Base-by-base conservation (phyloP, 2,888 invertebrate genomes). In the Spilosoma lubricipeda region DNA sequence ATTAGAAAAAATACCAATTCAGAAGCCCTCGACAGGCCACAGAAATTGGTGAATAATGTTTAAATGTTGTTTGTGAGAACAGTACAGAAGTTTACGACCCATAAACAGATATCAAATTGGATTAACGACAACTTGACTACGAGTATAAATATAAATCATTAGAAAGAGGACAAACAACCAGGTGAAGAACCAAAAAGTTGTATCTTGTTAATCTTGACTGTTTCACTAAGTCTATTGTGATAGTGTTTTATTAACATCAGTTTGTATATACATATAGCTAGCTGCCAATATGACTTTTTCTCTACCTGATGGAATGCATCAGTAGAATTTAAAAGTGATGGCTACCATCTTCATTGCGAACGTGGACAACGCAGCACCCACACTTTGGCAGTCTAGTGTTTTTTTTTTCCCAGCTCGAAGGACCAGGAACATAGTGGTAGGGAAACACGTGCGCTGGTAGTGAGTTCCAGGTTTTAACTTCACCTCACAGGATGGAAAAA, bases 141-240 rank as follows among this genome's bases (percentile, higher is more conserved):
- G n/a, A n/a, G n/a, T n/a, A 68, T 72, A 68, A 72, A 72, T 48
- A 42, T 72, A 72, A 72, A 67, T 63, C 68, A 45, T 72, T 48
- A 30, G 56, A 56, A 42, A 42, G 56, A 56, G 56, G 42, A 72
- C 30, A 67, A 67, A 72, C 72, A 72, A 67, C 30, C 42, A 30
- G 56, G 45, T 45, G 33, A 67, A 72, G 30, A 72, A 33, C 27
- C 18, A n/a, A 69, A 27, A 20, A 45, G 27, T 67, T 27, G 59
- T 59, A 59, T 27, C 13, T 59, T 59, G 27, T 59, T 59, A 27
- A 59, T 27, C 59, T 2, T 56, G 59, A n/a, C 56, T 56, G n/a
- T 56, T 56, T n/a, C n/a, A 56, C n/a, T 56, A 11, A 27, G 11
- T 56, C n/a, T 56, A 8, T 56, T n/a, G 13, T 13, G 11, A 56